Conservation (phyloP, 2,113 vertebrate species). For the Tyrannus savana region DNA sequence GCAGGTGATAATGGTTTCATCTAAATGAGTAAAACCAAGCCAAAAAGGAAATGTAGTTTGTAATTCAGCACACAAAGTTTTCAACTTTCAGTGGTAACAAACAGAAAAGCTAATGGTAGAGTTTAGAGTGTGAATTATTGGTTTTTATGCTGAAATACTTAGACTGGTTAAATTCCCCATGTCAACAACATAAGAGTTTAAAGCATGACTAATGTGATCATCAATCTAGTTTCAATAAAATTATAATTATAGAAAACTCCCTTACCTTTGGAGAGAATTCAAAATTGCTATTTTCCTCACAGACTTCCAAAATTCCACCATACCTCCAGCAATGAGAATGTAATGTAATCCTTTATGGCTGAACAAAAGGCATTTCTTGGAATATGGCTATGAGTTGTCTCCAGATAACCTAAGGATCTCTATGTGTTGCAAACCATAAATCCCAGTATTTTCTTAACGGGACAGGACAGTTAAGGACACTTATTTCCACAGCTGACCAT, state of each 20-base stretch:
- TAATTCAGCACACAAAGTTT: not conserved
- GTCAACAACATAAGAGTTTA: not conserved
- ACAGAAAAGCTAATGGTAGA: not conserved
- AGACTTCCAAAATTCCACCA: not conserved
- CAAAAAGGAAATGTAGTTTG: not conserved
- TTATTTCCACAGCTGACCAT: not conserved
- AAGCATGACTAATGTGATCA: not conserved
- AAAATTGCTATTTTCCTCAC: not conserved
- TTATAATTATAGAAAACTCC: not conserved
- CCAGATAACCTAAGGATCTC: not conserved
- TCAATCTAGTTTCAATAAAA: not conserved
- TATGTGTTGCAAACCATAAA: not conserved
- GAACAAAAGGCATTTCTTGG: not conserved
- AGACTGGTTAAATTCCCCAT: not conserved
- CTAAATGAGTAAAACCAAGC: not conserved
- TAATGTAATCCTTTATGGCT: not conserved
- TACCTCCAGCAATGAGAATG: not conserved
- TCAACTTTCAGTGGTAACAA: not conserved
- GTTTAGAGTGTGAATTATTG: not conserved
- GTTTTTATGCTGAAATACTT: not conserved
- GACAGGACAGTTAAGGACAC: not conserved
- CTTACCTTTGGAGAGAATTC: not conserved
- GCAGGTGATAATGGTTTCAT: not conserved
- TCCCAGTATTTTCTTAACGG: not conserved
- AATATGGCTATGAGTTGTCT: not conserved